Conservation (phyloP, 2,888 invertebrate genomes). For the Koerneria pararmatus region DNA sequence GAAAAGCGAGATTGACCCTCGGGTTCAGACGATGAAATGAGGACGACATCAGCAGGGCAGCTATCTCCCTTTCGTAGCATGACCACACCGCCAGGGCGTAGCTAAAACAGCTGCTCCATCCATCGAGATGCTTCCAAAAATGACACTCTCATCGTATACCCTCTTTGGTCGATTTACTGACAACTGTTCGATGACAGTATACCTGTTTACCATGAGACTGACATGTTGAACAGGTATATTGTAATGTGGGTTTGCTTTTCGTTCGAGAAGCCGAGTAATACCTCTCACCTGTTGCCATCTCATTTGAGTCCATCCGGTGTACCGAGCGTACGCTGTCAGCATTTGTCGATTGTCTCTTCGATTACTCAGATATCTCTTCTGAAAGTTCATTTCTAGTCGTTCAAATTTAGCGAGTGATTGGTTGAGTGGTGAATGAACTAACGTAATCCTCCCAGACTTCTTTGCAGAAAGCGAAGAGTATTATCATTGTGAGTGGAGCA, state of each 20-base stretch:
- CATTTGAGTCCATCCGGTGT: slow-evolving; percentile 75
- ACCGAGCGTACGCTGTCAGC: slow-evolving; percentile 74
- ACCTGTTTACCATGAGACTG: neutral
- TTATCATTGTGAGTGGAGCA: slow-evolving; percentile 89
- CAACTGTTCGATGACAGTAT: neutral
- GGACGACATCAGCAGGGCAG: slow-evolving; percentile 89
- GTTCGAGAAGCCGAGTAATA: neutral
- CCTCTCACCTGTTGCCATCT: slow-evolving; percentile 72
- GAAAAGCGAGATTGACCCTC: slow-evolving; percentile 63
- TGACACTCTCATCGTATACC: no score
- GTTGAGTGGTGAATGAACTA: no score
- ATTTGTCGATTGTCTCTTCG: slow-evolving; percentile 84
- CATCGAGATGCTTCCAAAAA: neutral
- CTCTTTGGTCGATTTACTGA: neutral
- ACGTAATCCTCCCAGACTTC: slow-evolving; percentile 95
- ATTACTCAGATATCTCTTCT: slow-evolving; percentile 94
- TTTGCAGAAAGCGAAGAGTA: slow-evolving; percentile 89
- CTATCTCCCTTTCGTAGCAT: slow-evolving; percentile 84
- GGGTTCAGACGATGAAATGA: slow-evolving; percentile 78
- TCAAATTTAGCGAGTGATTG: no score
- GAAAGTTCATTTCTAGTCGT: slow-evolving; percentile 67
- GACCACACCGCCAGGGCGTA: slow-evolving; percentile 76
- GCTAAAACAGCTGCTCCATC: slow-evolving; percentile 5
- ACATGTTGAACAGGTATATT: no score
- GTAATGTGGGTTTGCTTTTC: no score